Evolutionary conservation across 2,797 vertebrate species (phyloP), one percentile per base, ranked within the genome.

Genomic region (Oreonectes daqikongensis): DNA sequence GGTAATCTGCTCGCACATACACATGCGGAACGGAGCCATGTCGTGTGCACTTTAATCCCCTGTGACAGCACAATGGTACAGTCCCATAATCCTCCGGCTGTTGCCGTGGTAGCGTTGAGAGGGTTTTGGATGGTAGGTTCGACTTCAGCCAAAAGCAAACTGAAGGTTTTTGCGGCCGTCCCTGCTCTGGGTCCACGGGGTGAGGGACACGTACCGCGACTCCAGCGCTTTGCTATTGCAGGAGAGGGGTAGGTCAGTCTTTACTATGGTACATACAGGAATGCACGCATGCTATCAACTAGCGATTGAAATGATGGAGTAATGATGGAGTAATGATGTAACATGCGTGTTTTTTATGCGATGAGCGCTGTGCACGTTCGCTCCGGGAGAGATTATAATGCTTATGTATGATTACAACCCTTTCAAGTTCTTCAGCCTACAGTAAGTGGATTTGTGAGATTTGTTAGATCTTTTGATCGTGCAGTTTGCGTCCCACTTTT

Each of bases 51-150:
- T 92, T 89, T 94, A 94, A 94, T 94, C 93, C 92, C 93, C 93
- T 93, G 86, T 87, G 90, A 92, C 90, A 92, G 89, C 86, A 84
- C 89, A 94, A 92, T 97, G 95, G 95, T 95, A 94, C 89, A 82
- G 92, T 94, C 95, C 94, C 85, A 91, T 94, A 95, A 96, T 96
- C 95, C 94, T 88, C 91, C 91, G 92, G 91, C 87, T 93, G 93
- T 96, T 94, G 92, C 94, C 93, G 92, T 94, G 93, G 95, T 92
- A 95, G 94, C 92, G 87, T 86, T 91, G 92, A 92, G 91, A 93
- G 91, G 94, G 92, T 92, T 94, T 90, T 90, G 91, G 90, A 84
- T 92, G 89, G 91, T 93, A 92, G 90, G 87, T 91, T 90, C 93
- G 89, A 91, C 90, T 89, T 84, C 80, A 86, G 84, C 88, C 70